Conservation (phyloP, 2,888 invertebrate genomes). For the Sphaerophoria taeniata region DNA sequence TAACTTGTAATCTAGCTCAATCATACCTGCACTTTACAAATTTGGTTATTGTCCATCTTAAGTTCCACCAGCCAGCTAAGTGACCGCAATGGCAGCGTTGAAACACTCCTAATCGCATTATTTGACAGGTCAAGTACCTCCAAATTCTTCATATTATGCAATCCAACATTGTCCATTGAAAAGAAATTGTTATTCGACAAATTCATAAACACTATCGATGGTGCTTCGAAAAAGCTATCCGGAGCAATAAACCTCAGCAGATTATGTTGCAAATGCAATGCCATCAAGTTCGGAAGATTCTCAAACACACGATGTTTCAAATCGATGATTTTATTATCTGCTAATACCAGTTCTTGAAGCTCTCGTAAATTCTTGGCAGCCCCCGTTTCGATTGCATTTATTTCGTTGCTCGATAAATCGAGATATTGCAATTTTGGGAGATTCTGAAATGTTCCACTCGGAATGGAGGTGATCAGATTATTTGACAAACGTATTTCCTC, state of each 20-base stretch:
- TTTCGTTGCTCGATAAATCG: slow-evolving; percentile 91
- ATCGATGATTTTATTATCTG: slow-evolving; percentile 89
- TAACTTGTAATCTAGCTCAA: neutral
- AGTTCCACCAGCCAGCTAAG: slow-evolving; percentile 95
- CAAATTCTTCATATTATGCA: slow-evolving; percentile 89
- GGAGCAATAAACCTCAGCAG: slow-evolving; percentile 88
- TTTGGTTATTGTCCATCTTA: slow-evolving; percentile 92
- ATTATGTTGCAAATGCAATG: slow-evolving; percentile 91
- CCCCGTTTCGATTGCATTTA: slow-evolving; percentile 89
- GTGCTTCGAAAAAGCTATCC: slow-evolving; percentile 90
- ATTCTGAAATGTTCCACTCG: slow-evolving; percentile 88
- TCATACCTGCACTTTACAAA: slow-evolving; percentile 88
- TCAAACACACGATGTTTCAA: slow-evolving; percentile 90
- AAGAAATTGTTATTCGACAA: slow-evolving; percentile 91
- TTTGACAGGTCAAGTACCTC: slow-evolving; percentile 94
- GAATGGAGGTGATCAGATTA: slow-evolving; percentile 89
- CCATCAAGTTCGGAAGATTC: slow-evolving; percentile 86
- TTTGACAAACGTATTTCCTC: slow-evolving; percentile 89
- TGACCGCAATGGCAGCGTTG: slow-evolving; percentile 87
- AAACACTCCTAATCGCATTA: slow-evolving; percentile 89
- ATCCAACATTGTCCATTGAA: slow-evolving; percentile 89
- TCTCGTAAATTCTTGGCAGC: slow-evolving; percentile 88
- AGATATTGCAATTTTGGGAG: slow-evolving; percentile 88
- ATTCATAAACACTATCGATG: slow-evolving; percentile 91
- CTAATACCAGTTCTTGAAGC: slow-evolving; percentile 87